Evolutionary conservation across 2,888 invertebrate genomes (phyloP), one percentile per base, ranked within the genome.

Genomic region (Schrankia costaestrigalis): DNA sequence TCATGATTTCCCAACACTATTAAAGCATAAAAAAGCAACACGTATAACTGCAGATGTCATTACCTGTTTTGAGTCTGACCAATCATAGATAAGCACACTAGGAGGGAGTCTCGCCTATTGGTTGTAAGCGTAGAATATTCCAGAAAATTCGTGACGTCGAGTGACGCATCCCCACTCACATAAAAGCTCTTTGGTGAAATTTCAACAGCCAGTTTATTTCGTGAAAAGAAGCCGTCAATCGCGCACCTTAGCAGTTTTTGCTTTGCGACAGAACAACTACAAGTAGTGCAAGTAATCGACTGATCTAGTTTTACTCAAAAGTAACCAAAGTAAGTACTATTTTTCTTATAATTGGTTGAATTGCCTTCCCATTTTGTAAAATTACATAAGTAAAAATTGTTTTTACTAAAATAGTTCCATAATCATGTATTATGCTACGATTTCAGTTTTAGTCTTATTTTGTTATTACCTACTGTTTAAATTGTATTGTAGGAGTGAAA

Each of bases 181-280:
- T 75, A 77, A 66, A 78, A 51, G 70, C 58, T 68, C 54, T 44
- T 46, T 46, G 52, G 55, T 48, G 29, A 49, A 56, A 50, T 48
- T 43, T 44, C 53, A 45, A 44, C 73, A 13, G 71, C 73, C 77
- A 75, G 74, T 66, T 82, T 78, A 85, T 76, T 84, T 78, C 70
- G 62, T 68, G 69, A 73, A 68, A 66, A 73, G 81, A 81, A 80
- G 72, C 82, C 82, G 83, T 76, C 81, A 79, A 80, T 84, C 84
- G 85, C 78, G 84, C 86, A 85, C 84, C 52, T 75, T 78, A 78
- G 75, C 82, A 85, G 82, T 63, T 53, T 35, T 71, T 57, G 76
- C 70, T 71, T 75, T 68, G 65, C 63, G 71, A 72, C 63, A n/a
- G n/a, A n/a, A n/a, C n/a, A n/a, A n/a, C n/a, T n/a, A n/a, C n/a